Evolutionary conservation across 92 coral and sea anemone species (phyloP).

Genomic region (Meandrina meandrites): DNA sequence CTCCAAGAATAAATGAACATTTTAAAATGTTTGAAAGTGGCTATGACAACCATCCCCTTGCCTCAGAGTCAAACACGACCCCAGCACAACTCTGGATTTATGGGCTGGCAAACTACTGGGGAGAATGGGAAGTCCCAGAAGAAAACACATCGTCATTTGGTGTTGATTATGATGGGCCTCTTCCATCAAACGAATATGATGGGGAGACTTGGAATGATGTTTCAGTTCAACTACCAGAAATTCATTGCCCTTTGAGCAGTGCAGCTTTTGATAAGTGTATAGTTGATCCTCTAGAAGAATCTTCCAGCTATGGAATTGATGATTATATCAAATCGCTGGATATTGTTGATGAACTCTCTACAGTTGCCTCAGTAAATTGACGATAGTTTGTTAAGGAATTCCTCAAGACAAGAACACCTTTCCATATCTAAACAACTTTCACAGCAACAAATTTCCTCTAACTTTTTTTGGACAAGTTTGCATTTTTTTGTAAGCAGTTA

Average conservation of each 20-base stretch:
- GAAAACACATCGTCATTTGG: slow-evolving; percentile 23
- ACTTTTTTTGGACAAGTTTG: no score
- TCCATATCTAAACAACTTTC: no score
- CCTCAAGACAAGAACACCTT: no score
- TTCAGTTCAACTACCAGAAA: slow-evolving; percentile 47
- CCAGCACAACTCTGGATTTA: slow-evolving; percentile 53
- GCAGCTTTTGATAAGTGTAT: slow-evolving; percentile 3
- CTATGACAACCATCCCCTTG: slow-evolving; percentile 59
- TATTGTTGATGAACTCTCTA: slow-evolving; percentile 12
- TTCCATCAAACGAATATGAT: slow-evolving; percentile 43
- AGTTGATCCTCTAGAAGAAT: slow-evolving; percentile 45
- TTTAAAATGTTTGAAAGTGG: slow-evolving; percentile 35
- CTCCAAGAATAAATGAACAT: no score
- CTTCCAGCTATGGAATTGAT: slow-evolving; percentile 55
- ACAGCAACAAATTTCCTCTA: no score
- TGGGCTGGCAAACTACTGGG: slow-evolving; percentile 30
- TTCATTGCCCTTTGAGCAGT: slow-evolving; percentile 45
- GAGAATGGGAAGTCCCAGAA: slow-evolving; percentile 41
- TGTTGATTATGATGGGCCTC: slow-evolving; percentile 52
- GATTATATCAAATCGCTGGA: slow-evolving; percentile 42
- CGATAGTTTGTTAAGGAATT: no score
- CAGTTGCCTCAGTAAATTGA: no score
- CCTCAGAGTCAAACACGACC: slow-evolving; percentile 54
- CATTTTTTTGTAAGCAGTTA: no score
- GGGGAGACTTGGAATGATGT: no score